Evolutionary conservation across 37 sponge, comb jelly and placozoan species (phyloP).

Genomic region (Aplysina aerophoba): DNA sequence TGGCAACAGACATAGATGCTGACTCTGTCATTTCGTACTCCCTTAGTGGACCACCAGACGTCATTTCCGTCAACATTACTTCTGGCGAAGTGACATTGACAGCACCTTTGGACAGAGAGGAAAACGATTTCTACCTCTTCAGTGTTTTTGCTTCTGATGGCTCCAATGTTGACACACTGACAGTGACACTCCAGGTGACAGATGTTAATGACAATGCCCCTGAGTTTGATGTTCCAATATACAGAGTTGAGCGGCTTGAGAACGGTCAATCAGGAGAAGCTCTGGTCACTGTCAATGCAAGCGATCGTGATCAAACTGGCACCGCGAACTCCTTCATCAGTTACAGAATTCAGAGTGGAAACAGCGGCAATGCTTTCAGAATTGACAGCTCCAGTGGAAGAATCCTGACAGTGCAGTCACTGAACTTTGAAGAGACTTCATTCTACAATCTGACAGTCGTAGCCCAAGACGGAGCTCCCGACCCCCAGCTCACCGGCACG

Average conservation of each 20-base stretch:
- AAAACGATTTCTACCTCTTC: background rate
- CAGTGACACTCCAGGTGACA: constrained; percentile 5
- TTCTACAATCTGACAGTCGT: constrained; percentile 33
- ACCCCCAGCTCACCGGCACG: constrained; percentile 1
- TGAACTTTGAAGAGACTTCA: constrained; percentile 32
- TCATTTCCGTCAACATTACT: constrained; percentile 33
- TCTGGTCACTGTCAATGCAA: constrained; percentile 5
- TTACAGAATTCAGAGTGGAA: background rate
- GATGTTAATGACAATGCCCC: constrained; percentile 53
- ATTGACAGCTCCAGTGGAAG: background rate
- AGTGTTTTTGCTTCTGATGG: constrained; percentile 22
- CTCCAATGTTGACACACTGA: background rate
- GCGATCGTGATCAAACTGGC: constrained; percentile 18
- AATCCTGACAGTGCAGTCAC: background rate
- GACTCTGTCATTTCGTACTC: constrained; percentile 20
- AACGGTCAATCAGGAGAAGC: background rate
- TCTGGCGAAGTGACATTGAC: constrained; percentile 43
- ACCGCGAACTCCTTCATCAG: constrained; percentile 20
- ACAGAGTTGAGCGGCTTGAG: background rate
- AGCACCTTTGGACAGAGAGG: constrained; percentile 37
- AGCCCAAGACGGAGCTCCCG: constrained; percentile 39
- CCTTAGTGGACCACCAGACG: background rate
- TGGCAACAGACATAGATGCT: constrained; percentile 57
- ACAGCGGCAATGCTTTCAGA: background rate
- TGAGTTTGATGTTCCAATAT: background rate